phyloP scores from a whole-genome alignment of 64 coral and sea anemone genomes.

The Dendrophyllia cribrosa region DNA sequence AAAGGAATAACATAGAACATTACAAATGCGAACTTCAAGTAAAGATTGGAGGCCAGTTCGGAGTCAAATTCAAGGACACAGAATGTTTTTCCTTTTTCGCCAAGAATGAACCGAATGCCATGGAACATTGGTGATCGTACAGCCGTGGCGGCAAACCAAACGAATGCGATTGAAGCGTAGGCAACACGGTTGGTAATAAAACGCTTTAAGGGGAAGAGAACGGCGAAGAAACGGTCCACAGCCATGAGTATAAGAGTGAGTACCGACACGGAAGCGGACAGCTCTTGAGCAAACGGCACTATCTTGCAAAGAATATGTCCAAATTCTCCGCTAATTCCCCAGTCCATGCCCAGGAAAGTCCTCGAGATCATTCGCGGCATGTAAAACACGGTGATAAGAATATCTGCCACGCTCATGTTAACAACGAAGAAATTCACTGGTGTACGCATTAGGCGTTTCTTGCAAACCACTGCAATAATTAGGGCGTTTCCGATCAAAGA shows the following conservation, averaged over 20 bases:
- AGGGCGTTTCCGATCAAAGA: conserved; percentile 46
- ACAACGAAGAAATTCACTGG: conserved; percentile 63
- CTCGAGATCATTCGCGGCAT: conserved; percentile 65
- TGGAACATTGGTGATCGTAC: conserved; percentile 55
- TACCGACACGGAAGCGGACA: conserved; percentile 47
- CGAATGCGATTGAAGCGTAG: background rate
- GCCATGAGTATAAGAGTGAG: conserved; percentile 45
- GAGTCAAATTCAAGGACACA: conserved; percentile 4
- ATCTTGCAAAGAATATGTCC: conserved; percentile 57
- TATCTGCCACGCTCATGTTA: conserved; percentile 56
- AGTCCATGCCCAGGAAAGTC: conserved; percentile 37
- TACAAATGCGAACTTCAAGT: conserved; percentile 54
- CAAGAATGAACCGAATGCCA: background rate
- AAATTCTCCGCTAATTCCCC: conserved; percentile 22
- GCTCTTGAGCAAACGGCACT: conserved; percentile 37
- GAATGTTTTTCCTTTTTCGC: conserved; percentile 17
- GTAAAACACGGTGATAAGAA: conserved; percentile 67
- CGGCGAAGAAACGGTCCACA: conserved; percentile 54
- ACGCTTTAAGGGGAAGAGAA: conserved; percentile 51
- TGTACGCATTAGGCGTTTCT: conserved; percentile 36
- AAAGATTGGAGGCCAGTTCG: background rate
- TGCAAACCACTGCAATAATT: conserved; percentile 56
- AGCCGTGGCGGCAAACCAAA: conserved; percentile 40
- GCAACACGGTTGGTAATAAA: conserved; percentile 42
- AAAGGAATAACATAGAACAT: conserved; percentile 60